A percentile compares a stretch with the other conserved stretches of the same genome.
These are phyloP conservation scores for Glaucopsyche alexis DNA, from an alignment of 2,888 invertebrate genomes.

Conservation along the genomic window DNA sequence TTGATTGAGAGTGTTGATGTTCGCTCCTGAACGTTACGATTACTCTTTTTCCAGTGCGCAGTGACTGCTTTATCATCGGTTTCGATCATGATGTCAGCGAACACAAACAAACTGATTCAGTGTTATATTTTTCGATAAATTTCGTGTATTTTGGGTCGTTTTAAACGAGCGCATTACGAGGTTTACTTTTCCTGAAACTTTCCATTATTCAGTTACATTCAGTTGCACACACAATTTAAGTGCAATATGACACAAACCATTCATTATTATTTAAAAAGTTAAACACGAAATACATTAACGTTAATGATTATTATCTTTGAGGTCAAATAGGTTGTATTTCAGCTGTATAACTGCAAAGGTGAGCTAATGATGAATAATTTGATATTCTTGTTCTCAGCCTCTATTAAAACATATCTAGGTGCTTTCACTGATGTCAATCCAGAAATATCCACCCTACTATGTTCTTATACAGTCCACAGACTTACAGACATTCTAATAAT, in stretches of 20 bases:
- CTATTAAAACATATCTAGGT: conserved; percentile 31
- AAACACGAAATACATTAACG: too few relatives aligned
- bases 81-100: conserved; percentile 10
- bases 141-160: background rate
- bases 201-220: background rate
- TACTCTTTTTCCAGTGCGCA: conserved; percentile 18
- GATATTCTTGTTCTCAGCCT: conserved; percentile 14
- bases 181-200: background rate
- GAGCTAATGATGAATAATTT: conserved; percentile 1
- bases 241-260: too few relatives aligned
- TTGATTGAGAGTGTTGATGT: conserved; percentile 33
- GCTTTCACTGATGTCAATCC: conserved; percentile 66
- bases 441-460: conserved; percentile 56
- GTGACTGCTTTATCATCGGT: conserved; percentile 24
- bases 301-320: too few relatives aligned
- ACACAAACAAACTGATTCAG: conserved; percentile 19
- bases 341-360: background rate
- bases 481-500: conserved; percentile 31
- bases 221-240: background rate
- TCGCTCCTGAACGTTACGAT: conserved; percentile 25
- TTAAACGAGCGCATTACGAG: background rate
- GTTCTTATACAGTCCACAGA: conserved; percentile 49
- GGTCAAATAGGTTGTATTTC: too few relatives aligned
- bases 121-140: conserved; percentile 21
- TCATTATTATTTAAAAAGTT: too few relatives aligned